phyloP scores from a whole-genome alignment of 2,888 invertebrate species.

The Tanytarsus gracilentus region DNA sequence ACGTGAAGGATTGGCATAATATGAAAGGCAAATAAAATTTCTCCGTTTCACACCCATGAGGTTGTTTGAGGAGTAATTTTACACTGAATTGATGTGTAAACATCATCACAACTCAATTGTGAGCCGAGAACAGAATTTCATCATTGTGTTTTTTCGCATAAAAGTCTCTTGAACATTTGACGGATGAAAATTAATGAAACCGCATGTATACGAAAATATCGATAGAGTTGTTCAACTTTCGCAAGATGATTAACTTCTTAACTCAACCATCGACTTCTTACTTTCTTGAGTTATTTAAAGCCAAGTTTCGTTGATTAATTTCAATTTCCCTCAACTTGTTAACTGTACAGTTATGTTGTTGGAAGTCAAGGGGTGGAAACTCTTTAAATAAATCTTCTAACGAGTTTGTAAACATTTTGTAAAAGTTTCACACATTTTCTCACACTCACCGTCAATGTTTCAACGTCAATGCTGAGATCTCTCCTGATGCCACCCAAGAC shows the following conservation, averaged over 20 bases:
- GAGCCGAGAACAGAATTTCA: not conserved
- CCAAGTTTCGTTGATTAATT: no score
- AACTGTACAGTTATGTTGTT: no score
- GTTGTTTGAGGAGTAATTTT: not conserved
- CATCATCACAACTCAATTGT: not conserved
- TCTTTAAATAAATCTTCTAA: no score
- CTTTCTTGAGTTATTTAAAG: no score
- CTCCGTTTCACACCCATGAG: not conserved
- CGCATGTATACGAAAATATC: slow-evolving; percentile 9
- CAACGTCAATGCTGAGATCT: no score
- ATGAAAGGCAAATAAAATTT: slow-evolving; percentile 13
- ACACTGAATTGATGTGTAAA: not conserved
- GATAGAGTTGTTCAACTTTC: slow-evolving; percentile 2
- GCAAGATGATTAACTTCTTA: slow-evolving; percentile 8
- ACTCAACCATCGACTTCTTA: no score
- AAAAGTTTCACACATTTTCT: no score
- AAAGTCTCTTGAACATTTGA: no score
- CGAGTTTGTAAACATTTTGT: no score
- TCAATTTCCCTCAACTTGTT: no score
- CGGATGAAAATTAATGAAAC: not conserved
- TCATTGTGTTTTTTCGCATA: not conserved
- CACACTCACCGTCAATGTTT: not conserved
- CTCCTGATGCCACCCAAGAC: not conserved
- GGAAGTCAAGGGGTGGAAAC: no score
- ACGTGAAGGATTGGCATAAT: not conserved